Percentiles rank a stretch among this genome's conserved stretches.
phyloP scores from a whole-genome alignment of 2,113 vertebrate species.

The Heterotilapia buettikoferi region DNA sequence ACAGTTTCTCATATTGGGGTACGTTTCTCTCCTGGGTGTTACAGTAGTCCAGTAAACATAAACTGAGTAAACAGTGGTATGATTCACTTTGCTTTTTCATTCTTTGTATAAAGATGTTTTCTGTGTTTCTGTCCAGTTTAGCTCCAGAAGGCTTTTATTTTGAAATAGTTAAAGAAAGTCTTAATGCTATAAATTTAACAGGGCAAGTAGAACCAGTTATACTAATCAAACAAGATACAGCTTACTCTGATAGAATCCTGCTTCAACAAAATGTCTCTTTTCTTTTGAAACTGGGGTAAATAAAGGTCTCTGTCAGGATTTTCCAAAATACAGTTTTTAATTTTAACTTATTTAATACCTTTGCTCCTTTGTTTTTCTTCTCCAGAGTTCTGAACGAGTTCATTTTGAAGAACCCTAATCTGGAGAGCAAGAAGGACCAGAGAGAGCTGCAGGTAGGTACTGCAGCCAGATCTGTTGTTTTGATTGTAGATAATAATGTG shows the following conservation, averaged over 20 bases:
- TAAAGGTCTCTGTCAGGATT: neutral
- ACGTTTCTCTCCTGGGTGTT: conserved; percentile 20
- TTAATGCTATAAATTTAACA: neutral
- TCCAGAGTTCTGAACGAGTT: conserved; percentile 94
- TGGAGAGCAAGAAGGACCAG: conserved; percentile 98
- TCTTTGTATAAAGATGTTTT: neutral
- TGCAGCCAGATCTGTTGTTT: neutral
- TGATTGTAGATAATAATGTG: neutral
- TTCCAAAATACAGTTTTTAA: neutral
- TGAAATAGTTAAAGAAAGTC: neutral
- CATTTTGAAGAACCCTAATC: conserved; percentile 95
- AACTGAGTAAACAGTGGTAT: neutral
- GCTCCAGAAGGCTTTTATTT: neutral
- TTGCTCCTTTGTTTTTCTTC: neutral
- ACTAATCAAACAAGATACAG: neutral
- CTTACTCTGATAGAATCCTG: neutral
- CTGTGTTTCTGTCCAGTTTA: neutral
- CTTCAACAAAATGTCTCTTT: neutral
- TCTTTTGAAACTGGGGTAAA: neutral
- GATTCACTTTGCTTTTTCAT: neutral
- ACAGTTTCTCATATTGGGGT: conserved; percentile 97
- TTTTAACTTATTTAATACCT: neutral
- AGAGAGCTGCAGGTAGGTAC: conserved; percentile 89
- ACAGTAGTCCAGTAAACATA: neutral
- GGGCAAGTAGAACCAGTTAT: neutral